These are phyloP conservation scores for Casuarius casuarius DNA, from an alignment of 2,113 vertebrate species.

Conservation along the genomic window DNA sequence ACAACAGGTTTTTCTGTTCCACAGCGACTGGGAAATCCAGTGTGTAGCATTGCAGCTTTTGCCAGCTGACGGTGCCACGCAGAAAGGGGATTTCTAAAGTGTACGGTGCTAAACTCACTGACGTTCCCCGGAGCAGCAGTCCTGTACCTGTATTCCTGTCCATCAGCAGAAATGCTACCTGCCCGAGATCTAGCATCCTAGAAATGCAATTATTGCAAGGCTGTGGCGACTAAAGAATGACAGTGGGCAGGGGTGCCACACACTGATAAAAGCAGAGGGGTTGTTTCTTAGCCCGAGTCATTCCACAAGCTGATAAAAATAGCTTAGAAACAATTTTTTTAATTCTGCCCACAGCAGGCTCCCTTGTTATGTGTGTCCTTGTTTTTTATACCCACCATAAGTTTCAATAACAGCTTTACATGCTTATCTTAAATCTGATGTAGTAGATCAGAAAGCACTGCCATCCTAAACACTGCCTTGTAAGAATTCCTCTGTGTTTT, in stretches of 20 bases:
- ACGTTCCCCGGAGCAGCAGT: background rate
- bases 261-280: background rate
- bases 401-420: conserved; percentile 32
- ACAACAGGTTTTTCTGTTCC: background rate
- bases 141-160: background rate
- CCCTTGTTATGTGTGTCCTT: background rate
- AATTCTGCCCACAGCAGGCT: background rate
- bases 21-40: background rate
- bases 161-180: background rate
- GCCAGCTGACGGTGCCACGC: background rate
- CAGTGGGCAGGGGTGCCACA: background rate
- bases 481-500: background rate
- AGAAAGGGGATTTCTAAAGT: background rate
- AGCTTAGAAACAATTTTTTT: background rate
- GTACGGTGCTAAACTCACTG: background rate
- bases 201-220: background rate
- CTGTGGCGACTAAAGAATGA: background rate
- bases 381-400: conserved; percentile 17
- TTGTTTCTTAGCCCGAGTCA: conserved; percentile 1
- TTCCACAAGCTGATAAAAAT: conserved; percentile 25
- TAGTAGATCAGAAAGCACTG: conserved; percentile 37
- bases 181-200: background rate
- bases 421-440: conserved; percentile 13
- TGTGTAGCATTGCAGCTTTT: background rate
- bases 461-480: conserved; percentile 34